Evolutionary conservation across 2,888 invertebrate genomes (phyloP).

Genomic region (Aphrophora alni): DNA sequence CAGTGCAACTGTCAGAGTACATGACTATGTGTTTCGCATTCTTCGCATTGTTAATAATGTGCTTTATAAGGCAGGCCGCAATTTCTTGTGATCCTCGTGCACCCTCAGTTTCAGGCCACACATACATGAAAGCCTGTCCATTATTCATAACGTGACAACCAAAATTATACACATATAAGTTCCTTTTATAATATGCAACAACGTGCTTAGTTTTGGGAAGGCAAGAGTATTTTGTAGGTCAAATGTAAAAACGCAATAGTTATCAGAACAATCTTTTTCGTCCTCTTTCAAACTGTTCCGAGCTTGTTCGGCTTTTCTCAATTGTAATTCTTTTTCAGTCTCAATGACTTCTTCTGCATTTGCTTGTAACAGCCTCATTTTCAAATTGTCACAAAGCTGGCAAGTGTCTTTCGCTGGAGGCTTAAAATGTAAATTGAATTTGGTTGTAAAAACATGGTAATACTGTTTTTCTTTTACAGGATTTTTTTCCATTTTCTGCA

Average conservation of each 20-base stretch:
- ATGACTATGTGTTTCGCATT: conserved; percentile 36
- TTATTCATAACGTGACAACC: conserved; percentile 10
- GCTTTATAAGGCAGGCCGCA: background rate
- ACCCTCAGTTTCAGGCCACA: conserved; percentile 20
- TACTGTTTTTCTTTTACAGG: conserved; percentile 35
- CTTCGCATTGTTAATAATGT: conserved; percentile 16
- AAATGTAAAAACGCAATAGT: conserved; percentile 17
- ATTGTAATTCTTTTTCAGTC: background rate
- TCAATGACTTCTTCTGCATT: conserved; percentile 22
- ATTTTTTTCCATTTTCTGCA: conserved; percentile 16
- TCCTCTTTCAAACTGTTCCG: background rate
- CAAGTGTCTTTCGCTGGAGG: conserved; percentile 18
- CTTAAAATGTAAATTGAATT: conserved; percentile 35
- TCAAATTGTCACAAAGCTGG: conserved; percentile 17
- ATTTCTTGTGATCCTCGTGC: conserved; percentile 16
- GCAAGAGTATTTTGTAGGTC: too few relatives aligned
- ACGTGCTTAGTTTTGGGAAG: too few relatives aligned
- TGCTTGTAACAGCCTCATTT: background rate
- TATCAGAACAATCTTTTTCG: conserved; percentile 19
- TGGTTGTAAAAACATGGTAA: conserved; percentile 35
- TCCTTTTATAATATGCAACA: conserved; percentile 25
- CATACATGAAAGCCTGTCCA: conserved; percentile 20
- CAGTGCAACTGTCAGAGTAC: conserved; percentile 16
- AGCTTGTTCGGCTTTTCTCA: background rate
- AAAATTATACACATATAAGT: conserved; percentile 23